Percentiles rank a stretch among this genome's conserved stretches.
Conservation (phyloP, 2,113 vertebrate genomes). For the Engystomops pustulosus region DNA sequence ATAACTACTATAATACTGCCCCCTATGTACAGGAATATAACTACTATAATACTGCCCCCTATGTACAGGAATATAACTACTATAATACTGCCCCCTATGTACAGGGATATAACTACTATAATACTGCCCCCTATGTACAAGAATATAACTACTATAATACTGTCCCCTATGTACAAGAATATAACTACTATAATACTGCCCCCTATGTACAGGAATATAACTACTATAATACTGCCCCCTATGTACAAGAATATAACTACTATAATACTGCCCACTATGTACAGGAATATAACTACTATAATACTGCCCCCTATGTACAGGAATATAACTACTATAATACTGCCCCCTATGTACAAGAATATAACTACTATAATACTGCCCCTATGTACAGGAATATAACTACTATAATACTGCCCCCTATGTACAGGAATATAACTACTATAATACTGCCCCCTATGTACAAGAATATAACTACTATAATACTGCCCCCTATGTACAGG, state of each 20-base stretch:
- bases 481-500: too few relatives aligned
- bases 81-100: constrained; percentile 1
- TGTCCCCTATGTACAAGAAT: neutral
- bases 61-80: constrained; percentile 7
- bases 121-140: neutral
- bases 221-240: neutral
- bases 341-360: too few relatives aligned
- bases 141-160: constrained; percentile 11
- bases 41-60: neutral
- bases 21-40: neutral
- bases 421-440: too few relatives aligned
- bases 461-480: too few relatives aligned
- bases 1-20: neutral
- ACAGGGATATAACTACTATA: constrained; percentile 4
- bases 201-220: neutral
- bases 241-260: neutral
- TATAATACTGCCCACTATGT: too few relatives aligned
- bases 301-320: too few relatives aligned
- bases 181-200: constrained; percentile 10
- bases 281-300: too few relatives aligned
- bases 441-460: too few relatives aligned
- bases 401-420: too few relatives aligned
- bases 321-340: too few relatives aligned
- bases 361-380: too few relatives aligned
- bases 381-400: too few relatives aligned